phyloP scores from a whole-genome alignment of 2,888 invertebrate species.

The Prosopocoilus inquinatus region DNA sequence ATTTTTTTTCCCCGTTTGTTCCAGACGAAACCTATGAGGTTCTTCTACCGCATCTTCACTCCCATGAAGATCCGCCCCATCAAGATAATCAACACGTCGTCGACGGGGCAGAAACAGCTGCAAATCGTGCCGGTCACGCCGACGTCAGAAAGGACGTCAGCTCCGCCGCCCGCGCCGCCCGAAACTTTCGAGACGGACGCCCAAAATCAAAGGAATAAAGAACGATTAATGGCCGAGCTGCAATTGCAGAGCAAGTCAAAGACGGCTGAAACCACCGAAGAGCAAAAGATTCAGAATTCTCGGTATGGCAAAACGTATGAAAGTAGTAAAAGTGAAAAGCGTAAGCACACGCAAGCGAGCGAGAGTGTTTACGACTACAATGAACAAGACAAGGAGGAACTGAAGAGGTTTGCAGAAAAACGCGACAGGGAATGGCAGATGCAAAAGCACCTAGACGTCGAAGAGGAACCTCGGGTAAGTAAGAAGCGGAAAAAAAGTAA shows the following conservation, averaged over 20 bases:
- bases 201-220: slow-evolving; percentile 35
- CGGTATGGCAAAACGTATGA: slow-evolving; percentile 12
- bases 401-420: slow-evolving; percentile 48
- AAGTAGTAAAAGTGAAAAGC: slow-evolving; percentile 5
- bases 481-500: slow-evolving; percentile 59
- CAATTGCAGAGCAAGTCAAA: slow-evolving; percentile 44
- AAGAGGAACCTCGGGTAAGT: slow-evolving; percentile 43
- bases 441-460: slow-evolving; percentile 41
- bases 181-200: slow-evolving; percentile 11
- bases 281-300: slow-evolving; percentile 6
- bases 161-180: slow-evolving; percentile 28
- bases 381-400: slow-evolving; percentile 44
- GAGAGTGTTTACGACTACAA: slow-evolving; percentile 29
- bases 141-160: background rate
- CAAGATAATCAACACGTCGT: slow-evolving; percentile 44
- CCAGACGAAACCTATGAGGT: slow-evolving; percentile 64
- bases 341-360: slow-evolving; percentile 18
- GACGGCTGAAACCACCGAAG: slow-evolving; percentile 15
- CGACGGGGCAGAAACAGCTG: slow-evolving; percentile 46
- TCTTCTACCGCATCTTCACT: slow-evolving; percentile 61
- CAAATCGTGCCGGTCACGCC: slow-evolving; percentile 44
- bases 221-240: slow-evolving; percentile 44
- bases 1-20: slow-evolving; percentile 23
- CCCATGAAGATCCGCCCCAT: slow-evolving; percentile 48
- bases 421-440: slow-evolving; percentile 50